These are phyloP conservation scores for Chloroceryle amazona DNA, from an alignment of 2,797 vertebrate species.

Conservation along the genomic window DNA sequence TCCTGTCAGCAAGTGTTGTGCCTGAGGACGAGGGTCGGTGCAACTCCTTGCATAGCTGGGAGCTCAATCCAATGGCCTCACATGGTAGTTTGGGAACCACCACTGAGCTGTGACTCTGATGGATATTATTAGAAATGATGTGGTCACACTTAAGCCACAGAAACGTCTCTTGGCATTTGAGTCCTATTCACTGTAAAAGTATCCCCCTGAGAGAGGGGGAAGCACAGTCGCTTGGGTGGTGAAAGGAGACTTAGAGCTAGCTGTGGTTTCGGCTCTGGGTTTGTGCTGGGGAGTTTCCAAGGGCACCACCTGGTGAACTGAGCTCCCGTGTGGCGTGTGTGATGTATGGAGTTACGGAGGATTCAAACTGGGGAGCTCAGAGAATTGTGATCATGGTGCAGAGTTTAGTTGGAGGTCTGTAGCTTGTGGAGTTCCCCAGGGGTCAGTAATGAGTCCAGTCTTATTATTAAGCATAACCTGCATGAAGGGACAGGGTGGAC, in stretches of 20 bases:
- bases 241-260: neutral
- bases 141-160: neutral
- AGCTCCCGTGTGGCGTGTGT: neutral
- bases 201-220: neutral
- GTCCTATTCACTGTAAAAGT: neutral
- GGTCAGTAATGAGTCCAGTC: too few species aligned
- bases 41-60: neutral
- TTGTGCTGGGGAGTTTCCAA: neutral
- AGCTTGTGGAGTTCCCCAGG: neutral
- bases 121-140: slow-evolving; percentile 22
- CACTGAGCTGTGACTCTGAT: neutral
- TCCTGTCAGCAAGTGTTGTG: neutral
- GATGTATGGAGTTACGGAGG: neutral
- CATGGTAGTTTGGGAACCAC: slow-evolving; percentile 19
- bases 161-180: neutral
- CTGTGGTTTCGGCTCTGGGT: neutral
- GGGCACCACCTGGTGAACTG: fast-evolving
- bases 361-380: neutral
- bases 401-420: neutral
- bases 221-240: neutral
- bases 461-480: too few species aligned
- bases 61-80: neutral
- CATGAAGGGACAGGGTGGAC: too few species aligned
- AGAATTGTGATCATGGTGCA: neutral
- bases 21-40: neutral